Conservation (phyloP, 2,113 vertebrate species). For the Calidris pugnax region DNA sequence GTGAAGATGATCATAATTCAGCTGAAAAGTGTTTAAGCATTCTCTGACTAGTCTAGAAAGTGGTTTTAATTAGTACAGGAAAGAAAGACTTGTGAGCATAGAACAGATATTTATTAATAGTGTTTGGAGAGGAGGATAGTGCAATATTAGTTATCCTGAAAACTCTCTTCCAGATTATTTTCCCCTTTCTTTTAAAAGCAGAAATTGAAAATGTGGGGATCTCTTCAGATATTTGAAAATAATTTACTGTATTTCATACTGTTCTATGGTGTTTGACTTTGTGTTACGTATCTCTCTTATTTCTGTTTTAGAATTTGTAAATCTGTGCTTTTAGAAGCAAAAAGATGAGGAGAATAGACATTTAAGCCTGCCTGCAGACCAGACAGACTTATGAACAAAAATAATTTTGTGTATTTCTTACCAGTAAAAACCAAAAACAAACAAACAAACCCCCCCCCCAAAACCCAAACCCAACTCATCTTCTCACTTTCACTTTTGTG, state of each 20-base stretch:
- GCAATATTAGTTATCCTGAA: not conserved
- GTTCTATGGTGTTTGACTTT: not conserved
- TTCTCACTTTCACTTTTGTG: not conserved
- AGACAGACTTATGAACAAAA: not conserved
- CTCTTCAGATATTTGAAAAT: not conserved
- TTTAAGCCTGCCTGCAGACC: not conserved
- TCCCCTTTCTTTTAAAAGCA: not conserved
- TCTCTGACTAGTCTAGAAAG: not conserved
- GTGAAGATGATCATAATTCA: not conserved
- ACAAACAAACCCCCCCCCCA: not conserved
- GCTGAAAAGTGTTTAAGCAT: not conserved
- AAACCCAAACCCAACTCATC: not conserved
- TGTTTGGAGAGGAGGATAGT: not conserved
- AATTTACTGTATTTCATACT: not conserved
- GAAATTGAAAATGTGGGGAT: not conserved
- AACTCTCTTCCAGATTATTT: not conserved
- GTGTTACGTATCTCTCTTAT: not conserved
- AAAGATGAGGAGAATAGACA: not conserved
- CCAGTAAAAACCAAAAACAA: not conserved
- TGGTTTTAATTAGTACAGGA: not conserved
- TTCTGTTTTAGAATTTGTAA: not conserved
- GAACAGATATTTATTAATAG: not conserved
- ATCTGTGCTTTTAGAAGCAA: not conserved
- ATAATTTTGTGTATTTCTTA: not conserved
- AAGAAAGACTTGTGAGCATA: not conserved